These are phyloP conservation scores for Ormyrus labotus DNA, from an alignment of 2,888 invertebrate genomes.

Conservation along the genomic window DNA sequence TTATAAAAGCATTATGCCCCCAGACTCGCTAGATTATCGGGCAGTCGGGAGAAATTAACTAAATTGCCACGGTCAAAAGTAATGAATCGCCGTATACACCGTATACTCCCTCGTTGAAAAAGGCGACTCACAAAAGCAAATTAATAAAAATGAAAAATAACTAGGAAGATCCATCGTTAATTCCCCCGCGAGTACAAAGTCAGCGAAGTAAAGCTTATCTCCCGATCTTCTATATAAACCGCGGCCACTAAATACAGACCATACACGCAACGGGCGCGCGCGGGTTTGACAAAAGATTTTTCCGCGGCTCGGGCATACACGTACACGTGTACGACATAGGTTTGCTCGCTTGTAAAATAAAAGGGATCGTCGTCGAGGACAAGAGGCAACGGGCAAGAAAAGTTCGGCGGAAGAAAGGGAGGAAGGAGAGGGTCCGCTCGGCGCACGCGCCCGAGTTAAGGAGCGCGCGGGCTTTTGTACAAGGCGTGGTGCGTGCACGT, in stretches of 20 bases:
- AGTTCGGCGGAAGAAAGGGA: constrained; percentile 25
- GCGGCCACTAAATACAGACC: constrained; percentile 3
- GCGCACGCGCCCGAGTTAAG: background rate
- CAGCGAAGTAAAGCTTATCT: constrained; percentile 2
- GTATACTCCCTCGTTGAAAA: too few species aligned
- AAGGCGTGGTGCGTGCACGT: constrained; percentile 37
- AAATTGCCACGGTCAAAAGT: too few species aligned
- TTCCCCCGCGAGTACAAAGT: too few species aligned
- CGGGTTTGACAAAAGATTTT: constrained; percentile 57
- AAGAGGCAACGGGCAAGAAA: constrained; percentile 30
- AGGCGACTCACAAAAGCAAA: too few species aligned
- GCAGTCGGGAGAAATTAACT: too few species aligned
- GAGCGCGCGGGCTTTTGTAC: constrained; percentile 23
- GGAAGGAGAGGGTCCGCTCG: background rate
- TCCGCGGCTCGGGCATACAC: background rate
- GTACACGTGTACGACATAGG: constrained; percentile 18
- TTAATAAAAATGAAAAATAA: too few species aligned
- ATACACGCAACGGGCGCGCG: constrained; percentile 15
- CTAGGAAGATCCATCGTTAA: too few species aligned
- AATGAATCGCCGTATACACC: too few species aligned
- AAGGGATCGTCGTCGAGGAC: constrained; percentile 5
- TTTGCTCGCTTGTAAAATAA: constrained; percentile 41
- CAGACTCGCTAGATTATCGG: too few species aligned
- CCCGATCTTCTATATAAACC: background rate
- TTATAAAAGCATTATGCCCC: too few species aligned